Conservation (phyloP, 2,797 vertebrate genomes). For the Danio tinwini region DNA sequence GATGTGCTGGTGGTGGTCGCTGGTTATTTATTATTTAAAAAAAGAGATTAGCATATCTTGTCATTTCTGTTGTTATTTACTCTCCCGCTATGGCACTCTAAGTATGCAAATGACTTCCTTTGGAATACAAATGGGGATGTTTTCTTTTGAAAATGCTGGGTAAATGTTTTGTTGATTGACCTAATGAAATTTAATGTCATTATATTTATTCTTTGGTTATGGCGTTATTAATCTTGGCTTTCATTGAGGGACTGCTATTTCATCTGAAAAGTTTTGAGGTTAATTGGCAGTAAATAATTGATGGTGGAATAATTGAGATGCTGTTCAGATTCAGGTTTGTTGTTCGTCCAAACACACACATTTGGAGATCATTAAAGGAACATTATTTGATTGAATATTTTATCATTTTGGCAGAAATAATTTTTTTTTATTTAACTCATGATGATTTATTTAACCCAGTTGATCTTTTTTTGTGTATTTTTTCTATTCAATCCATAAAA, state of each 20-base stretch:
- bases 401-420: not conserved
- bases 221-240: not conserved
- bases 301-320: not conserved
- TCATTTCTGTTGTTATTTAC: not conserved
- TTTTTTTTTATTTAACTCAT: too few species aligned
- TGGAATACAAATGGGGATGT: not conserved
- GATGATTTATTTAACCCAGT: too few species aligned
- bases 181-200: not conserved
- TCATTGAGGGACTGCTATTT: not conserved
- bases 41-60: not conserved
- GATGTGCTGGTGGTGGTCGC: too few species aligned
- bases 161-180: not conserved
- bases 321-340: not conserved
- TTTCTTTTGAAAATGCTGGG: not conserved
- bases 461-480: too few species aligned
- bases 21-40: too few species aligned
- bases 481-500: too few species aligned
- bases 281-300: not conserved
- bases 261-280: not conserved
- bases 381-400: not conserved
- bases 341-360: not conserved
- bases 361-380: not conserved
- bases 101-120: not conserved
- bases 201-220: not conserved
- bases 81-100: not conserved